Conservation (phyloP, 2,113 vertebrate genomes). For the Probosciger aterrimus region DNA sequence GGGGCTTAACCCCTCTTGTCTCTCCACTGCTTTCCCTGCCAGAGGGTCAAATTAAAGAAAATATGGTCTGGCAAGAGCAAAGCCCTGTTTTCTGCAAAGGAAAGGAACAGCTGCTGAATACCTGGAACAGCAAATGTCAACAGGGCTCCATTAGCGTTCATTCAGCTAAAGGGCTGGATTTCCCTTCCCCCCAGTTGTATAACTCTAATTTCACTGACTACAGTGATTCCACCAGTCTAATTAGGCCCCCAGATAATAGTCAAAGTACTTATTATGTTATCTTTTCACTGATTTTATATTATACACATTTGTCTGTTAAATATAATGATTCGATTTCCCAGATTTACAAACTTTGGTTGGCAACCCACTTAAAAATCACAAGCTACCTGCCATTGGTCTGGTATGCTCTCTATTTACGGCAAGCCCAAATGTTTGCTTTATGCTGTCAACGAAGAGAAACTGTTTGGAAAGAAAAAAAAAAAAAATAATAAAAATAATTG, state of each 20-base stretch:
- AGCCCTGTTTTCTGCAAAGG: not conserved
- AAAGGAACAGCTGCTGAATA: constrained; percentile 25
- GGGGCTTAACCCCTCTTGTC: not conserved
- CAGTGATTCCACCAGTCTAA: constrained; percentile 45
- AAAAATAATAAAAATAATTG: constrained; percentile 33
- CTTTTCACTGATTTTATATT: constrained; percentile 61
- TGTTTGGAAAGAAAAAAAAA: not conserved
- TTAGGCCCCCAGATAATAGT: constrained; percentile 62
- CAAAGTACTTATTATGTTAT: constrained; percentile 61
- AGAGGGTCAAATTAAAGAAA: not conserved
- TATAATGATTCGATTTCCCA: constrained; percentile 10
- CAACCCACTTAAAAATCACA: constrained; percentile 24
- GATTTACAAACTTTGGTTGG: constrained; percentile 28
- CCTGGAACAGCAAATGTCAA: constrained; percentile 51
- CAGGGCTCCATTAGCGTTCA: not conserved
- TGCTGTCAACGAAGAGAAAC: constrained; percentile 8
- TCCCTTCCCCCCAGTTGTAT: constrained; percentile 31
- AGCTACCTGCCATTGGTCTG: constrained; percentile 27
- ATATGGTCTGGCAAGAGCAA: not conserved
- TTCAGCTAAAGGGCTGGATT: constrained; percentile 15
- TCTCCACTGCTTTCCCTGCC: not conserved
- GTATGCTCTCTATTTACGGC: constrained; percentile 42
- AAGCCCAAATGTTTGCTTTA: constrained; percentile 48
- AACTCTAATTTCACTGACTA: constrained; percentile 50
- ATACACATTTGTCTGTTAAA: constrained; percentile 57